Evolutionary conservation across 1,140 invertebrate species (phyloP).

Genomic region (Lordiphosa mommai): DNA sequence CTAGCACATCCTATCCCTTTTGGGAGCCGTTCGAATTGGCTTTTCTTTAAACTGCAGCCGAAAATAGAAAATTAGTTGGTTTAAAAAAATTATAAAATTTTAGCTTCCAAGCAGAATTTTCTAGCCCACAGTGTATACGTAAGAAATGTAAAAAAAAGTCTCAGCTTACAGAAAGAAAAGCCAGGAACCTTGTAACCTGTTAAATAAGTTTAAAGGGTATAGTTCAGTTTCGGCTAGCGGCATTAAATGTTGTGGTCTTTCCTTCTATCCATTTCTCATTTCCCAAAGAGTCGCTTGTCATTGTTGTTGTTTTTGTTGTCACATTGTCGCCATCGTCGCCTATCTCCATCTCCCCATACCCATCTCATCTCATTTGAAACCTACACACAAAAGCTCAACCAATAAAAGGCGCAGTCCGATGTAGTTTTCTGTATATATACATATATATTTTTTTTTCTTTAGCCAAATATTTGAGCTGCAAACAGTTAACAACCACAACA

Average conservation of each 20-base stretch:
- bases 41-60: no score
- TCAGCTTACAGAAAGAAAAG: no score
- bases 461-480: slow-evolving; percentile 58
- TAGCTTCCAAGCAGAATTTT: no score
- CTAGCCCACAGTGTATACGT: no score
- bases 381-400: slow-evolving; percentile 56
- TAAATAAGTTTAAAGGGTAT: no score
- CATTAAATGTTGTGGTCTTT: not conserved
- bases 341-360: slow-evolving; percentile 38
- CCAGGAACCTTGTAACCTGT: no score
- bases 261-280: slow-evolving; percentile 6
- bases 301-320: slow-evolving; percentile 50
- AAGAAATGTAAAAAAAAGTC: no score
- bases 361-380: slow-evolving; percentile 46
- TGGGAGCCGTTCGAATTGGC: no score
- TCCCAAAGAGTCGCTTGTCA: slow-evolving; percentile 14
- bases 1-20: no score
- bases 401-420: slow-evolving; percentile 38
- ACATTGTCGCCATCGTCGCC: slow-evolving; percentile 57
- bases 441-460: slow-evolving; percentile 26
- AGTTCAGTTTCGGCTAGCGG: no score
- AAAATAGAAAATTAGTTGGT: no score
- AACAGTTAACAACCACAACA: slow-evolving; percentile 45
- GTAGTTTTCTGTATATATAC: slow-evolving; percentile 31
- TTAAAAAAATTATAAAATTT: no score